Evolutionary conservation across 2,797 vertebrate genomes (phyloP).

Genomic region (Hipposideros larvatus): DNA sequence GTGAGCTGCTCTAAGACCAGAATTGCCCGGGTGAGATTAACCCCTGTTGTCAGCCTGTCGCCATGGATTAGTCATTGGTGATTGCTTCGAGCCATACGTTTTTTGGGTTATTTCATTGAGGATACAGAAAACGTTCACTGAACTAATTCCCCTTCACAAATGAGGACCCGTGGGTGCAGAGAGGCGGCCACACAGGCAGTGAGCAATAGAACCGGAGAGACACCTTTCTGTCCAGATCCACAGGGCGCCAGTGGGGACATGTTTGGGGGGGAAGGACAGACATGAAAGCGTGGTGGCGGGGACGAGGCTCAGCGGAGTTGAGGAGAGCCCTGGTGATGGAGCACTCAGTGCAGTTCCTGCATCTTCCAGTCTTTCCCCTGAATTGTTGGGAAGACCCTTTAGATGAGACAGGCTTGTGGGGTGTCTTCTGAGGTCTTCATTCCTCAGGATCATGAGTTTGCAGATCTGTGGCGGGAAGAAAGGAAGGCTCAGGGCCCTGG

Average conservation of each 20-base stretch:
- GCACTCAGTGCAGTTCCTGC: too few species aligned
- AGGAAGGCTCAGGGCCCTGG: neutral
- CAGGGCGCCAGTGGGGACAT: too few species aligned
- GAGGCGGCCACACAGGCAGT: neutral
- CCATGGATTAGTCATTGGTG: neutral
- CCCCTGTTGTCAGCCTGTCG: neutral
- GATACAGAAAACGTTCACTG: neutral
- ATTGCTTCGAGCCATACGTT: neutral
- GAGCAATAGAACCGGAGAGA: too few species aligned
- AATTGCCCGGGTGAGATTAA: neutral
- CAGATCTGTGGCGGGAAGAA: neutral
- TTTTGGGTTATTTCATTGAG: neutral
- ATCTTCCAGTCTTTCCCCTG: neutral
- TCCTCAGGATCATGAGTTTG: neutral
- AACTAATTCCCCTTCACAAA: conserved; percentile 32
- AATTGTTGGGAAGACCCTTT: neutral
- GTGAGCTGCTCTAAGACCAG: neutral
- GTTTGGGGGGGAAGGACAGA: neutral
- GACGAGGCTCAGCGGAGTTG: neutral
- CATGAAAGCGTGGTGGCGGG: neutral
- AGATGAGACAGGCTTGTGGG: neutral
- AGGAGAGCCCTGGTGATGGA: neutral
- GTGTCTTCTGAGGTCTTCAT: neutral
- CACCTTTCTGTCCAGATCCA: too few species aligned
- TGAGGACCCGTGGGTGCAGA: neutral